Conservation (phyloP, 2,113 vertebrate species). For the Onychostoma macrolepis region DNA sequence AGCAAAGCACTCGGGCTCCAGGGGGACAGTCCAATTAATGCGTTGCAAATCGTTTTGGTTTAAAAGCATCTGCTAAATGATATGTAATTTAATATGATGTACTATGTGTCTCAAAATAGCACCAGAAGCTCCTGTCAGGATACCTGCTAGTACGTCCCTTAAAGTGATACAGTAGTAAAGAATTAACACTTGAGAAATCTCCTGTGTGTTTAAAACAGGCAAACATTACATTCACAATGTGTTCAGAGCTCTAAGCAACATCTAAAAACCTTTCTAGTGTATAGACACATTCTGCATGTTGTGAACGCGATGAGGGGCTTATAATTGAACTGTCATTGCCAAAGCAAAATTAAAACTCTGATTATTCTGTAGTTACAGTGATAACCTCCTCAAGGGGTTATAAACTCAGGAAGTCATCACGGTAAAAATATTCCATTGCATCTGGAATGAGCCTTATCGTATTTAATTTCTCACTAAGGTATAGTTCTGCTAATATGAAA, state of each 20-base stretch:
- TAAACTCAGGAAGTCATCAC: conserved; percentile 59
- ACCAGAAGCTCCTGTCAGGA: conserved; percentile 17
- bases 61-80: conserved; percentile 33
- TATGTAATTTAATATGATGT: conserved; percentile 41
- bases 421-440: conserved; percentile 62
- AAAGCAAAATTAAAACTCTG: conserved; percentile 45
- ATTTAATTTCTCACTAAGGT: conserved; percentile 69
- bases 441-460: conserved; percentile 69
- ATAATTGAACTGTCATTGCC: conserved; percentile 41
- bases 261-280: neutral
- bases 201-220: neutral
- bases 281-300: neutral
- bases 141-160: neutral
- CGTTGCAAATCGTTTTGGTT: conserved; percentile 24
- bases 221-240: neutral
- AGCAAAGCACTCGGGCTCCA: neutral
- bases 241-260: neutral
- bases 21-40: conserved; percentile 31
- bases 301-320: conserved; percentile 2
- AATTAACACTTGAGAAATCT: neutral
- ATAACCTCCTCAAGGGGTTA: conserved; percentile 63
- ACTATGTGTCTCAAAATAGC: conserved; percentile 24
- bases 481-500: conserved; percentile 69
- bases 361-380: conserved; percentile 52
- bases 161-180: neutral